Evolutionary conservation across 2,797 vertebrate genomes (phyloP).

Genomic region (Neomorphus geoffroyi): DNA sequence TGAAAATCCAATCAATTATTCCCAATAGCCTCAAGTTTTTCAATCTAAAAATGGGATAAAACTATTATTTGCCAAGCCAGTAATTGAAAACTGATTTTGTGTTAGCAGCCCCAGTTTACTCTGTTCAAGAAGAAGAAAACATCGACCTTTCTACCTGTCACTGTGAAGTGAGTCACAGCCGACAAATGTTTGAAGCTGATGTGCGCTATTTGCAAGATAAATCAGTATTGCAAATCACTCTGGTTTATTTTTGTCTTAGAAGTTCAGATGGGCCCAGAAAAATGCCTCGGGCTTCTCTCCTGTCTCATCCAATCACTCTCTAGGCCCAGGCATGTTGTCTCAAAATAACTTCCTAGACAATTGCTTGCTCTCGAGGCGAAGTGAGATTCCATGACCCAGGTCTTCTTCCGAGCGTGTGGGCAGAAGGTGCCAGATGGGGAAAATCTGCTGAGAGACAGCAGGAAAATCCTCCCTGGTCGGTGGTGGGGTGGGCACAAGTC

Average conservation of each 20-base stretch:
- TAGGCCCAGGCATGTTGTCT: not conserved
- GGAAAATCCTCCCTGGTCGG: not conserved
- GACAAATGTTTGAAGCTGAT: not conserved
- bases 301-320: not conserved
- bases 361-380: not conserved
- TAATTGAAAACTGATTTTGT: conserved; percentile 19
- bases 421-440: not conserved
- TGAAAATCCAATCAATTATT: not conserved
- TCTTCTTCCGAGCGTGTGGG: not conserved
- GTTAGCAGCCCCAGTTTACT: not conserved
- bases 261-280: not conserved
- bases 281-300: not conserved
- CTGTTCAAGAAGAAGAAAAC: not conserved
- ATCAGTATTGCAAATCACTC: not conserved
- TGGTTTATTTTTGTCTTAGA: not conserved
- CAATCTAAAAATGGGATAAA: not conserved
- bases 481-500: not conserved
- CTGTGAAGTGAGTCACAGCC: not conserved
- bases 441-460: not conserved
- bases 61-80: not conserved
- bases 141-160: conserved; percentile 33
- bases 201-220: not conserved
- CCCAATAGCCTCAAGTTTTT: not conserved
- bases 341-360: not conserved
- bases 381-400: not conserved